Evolutionary conservation across 2,113 vertebrate species (phyloP).

Genomic region (Climacteris rufus): DNA sequence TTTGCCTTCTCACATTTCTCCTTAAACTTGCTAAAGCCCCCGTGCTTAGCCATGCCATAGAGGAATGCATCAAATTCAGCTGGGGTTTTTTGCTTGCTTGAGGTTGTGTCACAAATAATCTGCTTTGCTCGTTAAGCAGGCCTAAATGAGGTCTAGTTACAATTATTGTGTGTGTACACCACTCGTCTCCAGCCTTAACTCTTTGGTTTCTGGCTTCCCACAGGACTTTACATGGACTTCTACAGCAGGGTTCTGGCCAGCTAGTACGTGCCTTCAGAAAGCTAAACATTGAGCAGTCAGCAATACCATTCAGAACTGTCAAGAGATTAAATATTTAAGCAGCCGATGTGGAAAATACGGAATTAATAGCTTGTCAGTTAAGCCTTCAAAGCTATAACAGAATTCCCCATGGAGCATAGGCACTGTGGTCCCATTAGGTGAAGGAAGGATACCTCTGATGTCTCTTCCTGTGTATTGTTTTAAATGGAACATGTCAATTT

Average conservation of each 20-base stretch:
- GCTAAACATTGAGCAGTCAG: not conserved
- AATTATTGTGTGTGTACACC: not conserved
- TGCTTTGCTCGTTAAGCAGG: not conserved
- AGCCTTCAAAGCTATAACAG: not conserved
- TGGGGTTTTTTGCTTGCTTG: not conserved
- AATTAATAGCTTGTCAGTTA: not conserved
- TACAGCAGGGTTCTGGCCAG: not conserved
- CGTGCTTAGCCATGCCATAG: not conserved
- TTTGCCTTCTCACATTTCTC: constrained; percentile 43
- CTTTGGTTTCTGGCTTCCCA: not conserved
- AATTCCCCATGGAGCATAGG: not conserved
- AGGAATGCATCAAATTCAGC: not conserved
- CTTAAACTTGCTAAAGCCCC: not conserved
- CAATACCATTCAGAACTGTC: not conserved
- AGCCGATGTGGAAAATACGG: not conserved
- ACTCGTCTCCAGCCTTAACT: not conserved
- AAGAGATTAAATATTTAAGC: constrained; percentile 8
- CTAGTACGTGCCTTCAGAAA: not conserved
- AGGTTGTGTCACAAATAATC: not conserved
- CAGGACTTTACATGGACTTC: not conserved
- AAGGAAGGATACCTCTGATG: not conserved
- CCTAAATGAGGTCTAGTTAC: not conserved
- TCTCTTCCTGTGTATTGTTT: not conserved
- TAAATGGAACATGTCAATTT: not conserved
- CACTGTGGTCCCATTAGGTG: not conserved